Evolutionary conservation across 2,113 vertebrate genomes (phyloP), one percentile per base, ranked within the genome.

Genomic region (Proterorhinus semilunaris): DNA sequence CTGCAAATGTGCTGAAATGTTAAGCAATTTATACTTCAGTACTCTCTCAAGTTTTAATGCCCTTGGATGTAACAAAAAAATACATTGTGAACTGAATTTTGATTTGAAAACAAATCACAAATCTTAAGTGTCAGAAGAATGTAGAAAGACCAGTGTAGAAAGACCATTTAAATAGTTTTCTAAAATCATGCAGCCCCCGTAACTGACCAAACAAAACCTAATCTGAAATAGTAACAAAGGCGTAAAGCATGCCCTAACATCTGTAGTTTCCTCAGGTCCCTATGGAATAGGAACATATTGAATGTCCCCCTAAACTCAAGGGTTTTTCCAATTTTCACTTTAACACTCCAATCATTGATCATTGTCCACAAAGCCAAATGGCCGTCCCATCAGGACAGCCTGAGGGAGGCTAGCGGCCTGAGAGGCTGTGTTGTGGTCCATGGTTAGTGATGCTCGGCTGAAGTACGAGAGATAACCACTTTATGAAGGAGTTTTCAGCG

Each of bases 231-330:
- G 80, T 79, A 81, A 74, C 5, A 81, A 8, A 72, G 48, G 69
- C 66, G 79, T 89, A 78, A 69, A 45, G 82, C 87, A 83, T 83
- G 74, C 80, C 87, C 65, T 36, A 69, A 67, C 72, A 81, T 65
- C 68, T 78, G 76, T 84, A 84, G 75, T 74, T 78, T 36, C 21
- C 63, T 69, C 50, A 82, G 74, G 69, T 74, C 91, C 85, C 83
- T 62, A 48, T 69, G 84, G 87, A 83, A 83, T 67, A 71, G 71
- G 75, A 69, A 78, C 69, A 74, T 85, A 90, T 87, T 85, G 88
- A 85, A 90, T 72, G 76, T 72, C 83, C 81, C 79, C 83, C 88
- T 91, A 85, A 91, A 91, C 81, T 80, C 83, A 75, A 65, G 45
- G 70, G 69, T 67, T 62, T 65, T 78, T 74, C 71, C 69, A 68